phyloP scores from a whole-genome alignment of 1,140 invertebrate genomes.

The Melitaea cinxia region DNA sequence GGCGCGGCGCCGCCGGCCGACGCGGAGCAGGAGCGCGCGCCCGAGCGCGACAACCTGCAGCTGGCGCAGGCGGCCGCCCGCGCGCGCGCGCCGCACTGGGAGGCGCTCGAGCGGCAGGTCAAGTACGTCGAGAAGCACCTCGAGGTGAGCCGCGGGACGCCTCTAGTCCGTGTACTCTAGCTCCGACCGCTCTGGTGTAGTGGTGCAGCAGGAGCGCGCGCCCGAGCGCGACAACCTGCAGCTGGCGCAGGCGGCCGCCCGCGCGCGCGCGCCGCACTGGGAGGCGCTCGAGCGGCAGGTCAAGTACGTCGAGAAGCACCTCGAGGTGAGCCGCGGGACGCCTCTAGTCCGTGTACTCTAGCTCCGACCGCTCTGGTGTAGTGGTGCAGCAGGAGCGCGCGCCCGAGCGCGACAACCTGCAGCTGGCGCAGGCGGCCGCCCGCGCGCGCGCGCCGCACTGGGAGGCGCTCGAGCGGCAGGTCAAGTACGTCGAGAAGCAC shows the following conservation, averaged over 20 bases:
- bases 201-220: conserved; percentile 84
- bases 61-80: conserved; percentile 93
- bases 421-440: conserved; percentile 93
- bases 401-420: conserved; percentile 94
- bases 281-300: conserved; percentile 87
- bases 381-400: conserved; percentile 84
- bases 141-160: conserved; percentile 74
- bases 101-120: conserved; percentile 87
- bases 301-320: conserved; percentile 90
- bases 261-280: conserved; percentile 86
- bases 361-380: neutral
- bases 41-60: conserved; percentile 95
- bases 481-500: conserved; percentile 90
- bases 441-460: conserved; percentile 86
- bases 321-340: conserved; percentile 79
- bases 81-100: conserved; percentile 86
- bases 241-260: conserved; percentile 92
- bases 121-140: conserved; percentile 91
- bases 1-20: conserved; percentile 91
- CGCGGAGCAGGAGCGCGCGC: conserved; percentile 83
- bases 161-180: neutral
- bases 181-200: conserved; percentile 47
- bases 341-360: neutral
- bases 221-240: conserved; percentile 95
- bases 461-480: conserved; percentile 87